Evolutionary conservation across 2,797 vertebrate genomes (phyloP), one percentile per base, ranked within the genome.

Genomic region (Brachyrhaphis roseni): DNA sequence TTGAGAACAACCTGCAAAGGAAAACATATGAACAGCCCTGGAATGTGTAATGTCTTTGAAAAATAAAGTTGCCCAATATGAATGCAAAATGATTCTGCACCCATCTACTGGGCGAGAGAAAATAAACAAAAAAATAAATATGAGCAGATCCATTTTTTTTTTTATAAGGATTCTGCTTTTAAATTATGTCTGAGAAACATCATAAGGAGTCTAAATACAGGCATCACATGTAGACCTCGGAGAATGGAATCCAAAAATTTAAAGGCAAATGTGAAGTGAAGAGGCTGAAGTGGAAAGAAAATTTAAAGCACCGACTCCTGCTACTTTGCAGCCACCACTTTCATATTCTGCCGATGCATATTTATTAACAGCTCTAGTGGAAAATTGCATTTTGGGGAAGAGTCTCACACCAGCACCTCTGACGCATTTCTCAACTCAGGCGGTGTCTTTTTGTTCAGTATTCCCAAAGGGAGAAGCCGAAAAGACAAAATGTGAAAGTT

Each of bases 351-450:
- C 95, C 86, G 80, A 94, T 96, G 91, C 94, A 96, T 96, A 96
- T 96, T 96, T 95, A 96, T 95, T 92, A 97, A 95, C 83, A 94
- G 90, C 87, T 95, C 76, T 84, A 89, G 90, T 86, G 94, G 91
- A 95, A 96, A 96, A 96, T 91, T 92, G 78, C 82, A 87, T 96
- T 96, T 96, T 94, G 87, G 94, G 93, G 88, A 88, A 36, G 20
- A 41, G 90, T 88, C 89, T 95, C 82, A 88, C 92, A 92, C 78
- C 80, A 80, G 83, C 84, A 94, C 88, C 85, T 95, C 93, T 91
- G 86, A 94, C 87, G 90, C 62, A 90, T 95, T 95, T 90, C 81
- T 86, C 80, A 90, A 70, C 83, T 82, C 90, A 88, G 74, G 66
- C 75, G 80, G 68, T 84, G 76, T 77, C 74, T 62, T 87, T 90